Base-by-base conservation (phyloP, 2,888 invertebrate genomes). In the Dioctria rufipes region DNA sequence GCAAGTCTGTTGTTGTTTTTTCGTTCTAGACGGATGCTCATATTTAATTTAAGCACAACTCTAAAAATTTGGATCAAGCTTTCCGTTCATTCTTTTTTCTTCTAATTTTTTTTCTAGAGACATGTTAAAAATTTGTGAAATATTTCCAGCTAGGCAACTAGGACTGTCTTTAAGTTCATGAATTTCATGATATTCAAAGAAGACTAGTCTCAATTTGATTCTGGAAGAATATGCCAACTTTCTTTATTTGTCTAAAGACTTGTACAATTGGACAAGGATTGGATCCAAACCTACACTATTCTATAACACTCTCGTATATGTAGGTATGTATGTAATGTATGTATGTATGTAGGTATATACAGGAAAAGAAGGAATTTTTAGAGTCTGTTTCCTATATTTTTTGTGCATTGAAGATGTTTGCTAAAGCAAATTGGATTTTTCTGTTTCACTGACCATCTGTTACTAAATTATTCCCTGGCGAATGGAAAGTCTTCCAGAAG, bases 371-470 rank as follows among this genome's bases (percentile, higher is more conserved):
- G 43, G 40, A 75, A 60, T 60, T 75, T 65, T 65, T 37, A 37
- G 65, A 65, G 25, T 25, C 65, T 37, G n/a, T 65, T 65, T 65
- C 65, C 67, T 13, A 11, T n/a, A 13, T 25, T 51, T 79, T 67
- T 79, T 67, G 66, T 79, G 79, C 66, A 66, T 58, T 43, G 67
- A 49, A 79, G 54, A 79, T 79, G 79, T 79, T 79, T 79, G 79
- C 79, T 54, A 67, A 79, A 79, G 43, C 79, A 79, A 79, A 79
- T 79, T 79, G 79, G 79, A 79, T 79, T 79, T 79, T 79, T 79
- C 79, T 79, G 66, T 79, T 67, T 67, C 79, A 66, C 79, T 66
- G 67, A 67, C 79, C 79, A 79, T 79, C 79, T 79, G 79, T 79
- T 79, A 79, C 79, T 79, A 79, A 79, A 79, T 79, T 79, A 79